These are phyloP conservation scores for Clavelina lepadiformis DNA, from an alignment of 23 tunicate species.

Conservation along the genomic window DNA sequence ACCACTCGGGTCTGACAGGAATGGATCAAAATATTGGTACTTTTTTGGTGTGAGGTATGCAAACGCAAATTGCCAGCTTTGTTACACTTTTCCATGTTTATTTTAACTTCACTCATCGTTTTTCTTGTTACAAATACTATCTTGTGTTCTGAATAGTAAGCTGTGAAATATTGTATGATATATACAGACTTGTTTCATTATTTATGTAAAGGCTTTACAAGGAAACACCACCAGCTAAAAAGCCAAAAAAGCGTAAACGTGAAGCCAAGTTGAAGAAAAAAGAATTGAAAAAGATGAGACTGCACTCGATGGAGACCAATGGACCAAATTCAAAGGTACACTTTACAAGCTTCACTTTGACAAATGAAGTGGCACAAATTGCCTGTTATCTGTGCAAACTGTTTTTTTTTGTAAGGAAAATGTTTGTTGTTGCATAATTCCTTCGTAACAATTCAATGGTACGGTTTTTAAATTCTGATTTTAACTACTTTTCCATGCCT, in stretches of 20 bases:
- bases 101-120: neutral
- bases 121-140: neutral
- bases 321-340: constrained; percentile 9
- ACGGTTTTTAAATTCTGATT: no score
- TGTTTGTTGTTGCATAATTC: no score
- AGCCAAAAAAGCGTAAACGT: constrained; percentile 15
- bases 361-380: no score
- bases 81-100: no score
- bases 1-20: constrained; percentile 70
- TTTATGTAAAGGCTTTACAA: constrained; percentile 43
- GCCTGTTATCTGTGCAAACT: no score
- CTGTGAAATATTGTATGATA: neutral
- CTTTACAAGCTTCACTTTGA: no score
- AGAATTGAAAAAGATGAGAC: constrained; percentile 12
- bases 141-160: neutral
- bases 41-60: constrained; percentile 90
- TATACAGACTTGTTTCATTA: neutral
- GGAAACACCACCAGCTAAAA: constrained; percentile 42
- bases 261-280: constrained; percentile 9
- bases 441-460: no score
- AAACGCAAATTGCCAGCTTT: neutral
- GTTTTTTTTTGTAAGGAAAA: no score
- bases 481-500: no score
- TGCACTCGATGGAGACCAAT: constrained; percentile 11
- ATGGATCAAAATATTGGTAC: constrained; percentile 84